phyloP scores from a whole-genome alignment of 2,113 vertebrate genomes.

The Tympanuchus pallidicinctus region DNA sequence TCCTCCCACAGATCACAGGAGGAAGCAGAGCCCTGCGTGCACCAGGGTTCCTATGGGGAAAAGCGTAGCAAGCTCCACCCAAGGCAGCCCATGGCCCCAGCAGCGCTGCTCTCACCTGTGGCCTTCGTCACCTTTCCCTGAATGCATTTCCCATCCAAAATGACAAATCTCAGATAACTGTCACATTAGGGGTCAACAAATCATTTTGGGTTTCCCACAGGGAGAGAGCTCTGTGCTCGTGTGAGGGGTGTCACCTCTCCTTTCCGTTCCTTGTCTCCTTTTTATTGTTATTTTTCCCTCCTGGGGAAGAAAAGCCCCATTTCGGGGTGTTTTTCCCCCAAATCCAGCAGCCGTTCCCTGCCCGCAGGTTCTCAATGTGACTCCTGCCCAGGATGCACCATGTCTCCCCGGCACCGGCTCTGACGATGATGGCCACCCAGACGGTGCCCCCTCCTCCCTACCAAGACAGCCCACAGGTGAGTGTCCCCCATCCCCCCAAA shows the following conservation, averaged over 20 bases:
- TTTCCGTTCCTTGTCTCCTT: not conserved
- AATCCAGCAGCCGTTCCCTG: slow-evolving; percentile 8
- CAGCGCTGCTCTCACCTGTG: not conserved
- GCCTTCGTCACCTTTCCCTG: rapidly evolving
- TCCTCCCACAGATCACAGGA: not conserved
- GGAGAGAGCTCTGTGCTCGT: rapidly evolving
- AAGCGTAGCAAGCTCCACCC: rapidly evolving
- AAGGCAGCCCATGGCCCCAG: not conserved
- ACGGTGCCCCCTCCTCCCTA: slow-evolving; percentile 97
- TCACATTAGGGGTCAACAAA: not conserved
- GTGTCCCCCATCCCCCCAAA: slow-evolving; percentile 2
- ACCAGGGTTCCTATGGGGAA: not conserved
- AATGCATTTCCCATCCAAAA: not conserved
- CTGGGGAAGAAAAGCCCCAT: not conserved
- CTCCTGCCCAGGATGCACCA: slow-evolving; percentile 99
- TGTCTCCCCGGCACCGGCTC: slow-evolving; percentile 95
- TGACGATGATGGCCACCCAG: slow-evolving; percentile 99
- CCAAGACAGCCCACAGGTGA: slow-evolving; percentile 97
- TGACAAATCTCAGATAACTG: not conserved
- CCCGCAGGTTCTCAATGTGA: slow-evolving; percentile 93
- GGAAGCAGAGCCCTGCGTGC: not conserved
- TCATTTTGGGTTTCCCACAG: not conserved
- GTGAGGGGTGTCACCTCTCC: rapidly evolving
- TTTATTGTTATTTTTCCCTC: not conserved
- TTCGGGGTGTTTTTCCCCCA: not conserved